Evolutionary conservation across 1,140 invertebrate species (phyloP), one percentile per base, ranked within the genome.

Genomic region (Drosophila novamexicana): DNA sequence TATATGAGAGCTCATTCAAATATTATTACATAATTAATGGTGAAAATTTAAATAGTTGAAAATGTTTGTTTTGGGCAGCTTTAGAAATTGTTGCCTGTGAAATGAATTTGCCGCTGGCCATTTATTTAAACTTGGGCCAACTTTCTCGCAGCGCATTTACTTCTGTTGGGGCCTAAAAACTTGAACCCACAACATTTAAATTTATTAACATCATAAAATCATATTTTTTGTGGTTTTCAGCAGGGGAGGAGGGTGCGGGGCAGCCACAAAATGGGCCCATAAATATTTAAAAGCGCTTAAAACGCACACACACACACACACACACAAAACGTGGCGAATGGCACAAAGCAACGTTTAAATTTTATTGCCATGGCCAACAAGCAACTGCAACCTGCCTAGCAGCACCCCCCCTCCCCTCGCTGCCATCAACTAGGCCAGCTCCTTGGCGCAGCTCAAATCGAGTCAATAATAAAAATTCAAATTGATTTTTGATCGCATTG

Each of bases 231-330:
- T 81, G 50, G 61, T n/a, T 56, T 37, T 22, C 9, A 47, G 10
- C 8, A n/a, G 40, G n/a, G 57, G 50, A 52, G 59, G 10, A 56
- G n/a, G 47, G 14, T 32, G 34, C 22, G 68, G 57, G 53, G 50
- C 7, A 36, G 8, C 77, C 75, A 71, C 84, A 88, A 83, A 88
- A 88, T 88, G 84, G 83, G 76, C 66, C 71, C 83, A 88, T 88
- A 88, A 88, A 88, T 88, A 88, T 83, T 88, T 88, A 80, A 86
- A 88, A 86, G 75, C 76, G 75, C 76, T 82, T 86, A 77, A 86
- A 79, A 82, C 83, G 79, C 73, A 81, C 70, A 81, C 68, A 71
- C n/a, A 42, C 36, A 7, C n/a, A 42, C 36, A 14, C 39, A 77
- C 8, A 36, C n/a, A 42, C 36, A 7, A 56, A 57, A 57, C 69